Percentiles rank a stretch among this genome's conserved stretches.
Conservation (phyloP, 2,797 vertebrate species). For the Rachycentron canadum region DNA sequence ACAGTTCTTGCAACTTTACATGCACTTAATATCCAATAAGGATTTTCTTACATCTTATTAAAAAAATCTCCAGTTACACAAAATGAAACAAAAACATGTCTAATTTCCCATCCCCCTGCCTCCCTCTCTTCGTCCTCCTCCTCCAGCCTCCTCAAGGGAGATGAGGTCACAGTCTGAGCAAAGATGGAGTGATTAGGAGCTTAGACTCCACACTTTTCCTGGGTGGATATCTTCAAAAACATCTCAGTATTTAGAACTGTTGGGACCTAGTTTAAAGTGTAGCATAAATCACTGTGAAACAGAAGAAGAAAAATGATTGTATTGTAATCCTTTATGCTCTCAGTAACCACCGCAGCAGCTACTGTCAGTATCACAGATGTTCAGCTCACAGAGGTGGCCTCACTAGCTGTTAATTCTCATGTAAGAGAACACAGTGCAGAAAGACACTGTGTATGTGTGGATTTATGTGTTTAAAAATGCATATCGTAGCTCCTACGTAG, state of each 20-base stretch:
- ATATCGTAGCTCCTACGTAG: not conserved
- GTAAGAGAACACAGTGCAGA: not conserved
- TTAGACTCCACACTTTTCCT: constrained; percentile 48
- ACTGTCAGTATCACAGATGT: constrained; percentile 13
- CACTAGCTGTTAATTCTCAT: not conserved
- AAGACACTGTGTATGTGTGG: not conserved
- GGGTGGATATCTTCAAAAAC: constrained; percentile 47
- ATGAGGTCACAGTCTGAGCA: constrained; percentile 82
- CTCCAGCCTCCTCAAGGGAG: constrained; percentile 56
- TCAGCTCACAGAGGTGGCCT: not conserved
- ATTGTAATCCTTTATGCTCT: constrained; percentile 1
- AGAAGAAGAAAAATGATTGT: not conserved
- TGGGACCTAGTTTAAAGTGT: constrained; percentile 27
- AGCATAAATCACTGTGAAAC: constrained; percentile 25
- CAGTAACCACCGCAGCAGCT: constrained; percentile 10
- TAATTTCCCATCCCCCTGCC: constrained; percentile 22
- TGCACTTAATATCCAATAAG: not conserved
- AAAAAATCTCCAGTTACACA: not conserved
- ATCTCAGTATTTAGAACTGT: constrained; percentile 41
- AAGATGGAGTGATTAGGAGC: constrained; percentile 77
- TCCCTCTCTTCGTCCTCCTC: constrained; percentile 24
- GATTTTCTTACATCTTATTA: not conserved
- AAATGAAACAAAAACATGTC: constrained; percentile 28
- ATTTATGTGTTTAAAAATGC: not conserved
- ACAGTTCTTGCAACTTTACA: too few species aligned